These are phyloP conservation scores for Alexandromys fortis DNA, from an alignment of 2,113 vertebrate species.

Conservation along the genomic window DNA sequence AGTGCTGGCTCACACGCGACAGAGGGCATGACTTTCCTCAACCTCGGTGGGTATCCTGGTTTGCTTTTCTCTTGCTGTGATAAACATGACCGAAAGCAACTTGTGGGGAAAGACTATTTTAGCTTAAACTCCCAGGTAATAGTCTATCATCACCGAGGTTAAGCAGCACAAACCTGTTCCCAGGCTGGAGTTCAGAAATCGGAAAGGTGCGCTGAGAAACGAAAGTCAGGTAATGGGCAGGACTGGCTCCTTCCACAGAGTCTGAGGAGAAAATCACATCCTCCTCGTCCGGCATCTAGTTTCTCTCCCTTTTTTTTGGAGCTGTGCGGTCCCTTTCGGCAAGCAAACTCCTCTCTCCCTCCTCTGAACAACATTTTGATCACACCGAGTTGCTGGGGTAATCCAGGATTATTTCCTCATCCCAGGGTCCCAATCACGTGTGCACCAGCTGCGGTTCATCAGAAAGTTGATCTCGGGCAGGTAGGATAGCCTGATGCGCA, in stretches of 20 bases:
- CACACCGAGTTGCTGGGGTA: neutral
- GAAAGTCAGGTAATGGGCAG: neutral
- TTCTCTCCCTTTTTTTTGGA: neutral
- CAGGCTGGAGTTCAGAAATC: constrained; percentile 2
- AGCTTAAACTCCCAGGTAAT: neutral
- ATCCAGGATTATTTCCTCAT: neutral
- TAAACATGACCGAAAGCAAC: neutral
- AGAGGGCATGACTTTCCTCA: constrained; percentile 89
- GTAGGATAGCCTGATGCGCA: neutral
- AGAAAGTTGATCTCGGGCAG: neutral
- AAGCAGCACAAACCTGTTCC: neutral
- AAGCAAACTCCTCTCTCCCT: neutral
- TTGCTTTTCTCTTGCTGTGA: neutral
- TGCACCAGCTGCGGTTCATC: neutral
- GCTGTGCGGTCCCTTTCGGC: neutral
- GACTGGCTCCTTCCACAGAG: neutral
- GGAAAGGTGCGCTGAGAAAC: neutral
- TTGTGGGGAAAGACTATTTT: neutral
- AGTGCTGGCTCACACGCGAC: constrained; percentile 69
- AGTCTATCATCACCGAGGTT: neutral
- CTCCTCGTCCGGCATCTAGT: neutral
- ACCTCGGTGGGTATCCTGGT: constrained; percentile 88
- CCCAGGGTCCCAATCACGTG: neutral
- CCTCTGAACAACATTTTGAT: neutral
- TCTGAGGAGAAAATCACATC: neutral